These are phyloP conservation scores for Mesorhabditis spiculigera DNA, from an alignment of 2,888 invertebrate genomes.

Conservation along the genomic window DNA sequence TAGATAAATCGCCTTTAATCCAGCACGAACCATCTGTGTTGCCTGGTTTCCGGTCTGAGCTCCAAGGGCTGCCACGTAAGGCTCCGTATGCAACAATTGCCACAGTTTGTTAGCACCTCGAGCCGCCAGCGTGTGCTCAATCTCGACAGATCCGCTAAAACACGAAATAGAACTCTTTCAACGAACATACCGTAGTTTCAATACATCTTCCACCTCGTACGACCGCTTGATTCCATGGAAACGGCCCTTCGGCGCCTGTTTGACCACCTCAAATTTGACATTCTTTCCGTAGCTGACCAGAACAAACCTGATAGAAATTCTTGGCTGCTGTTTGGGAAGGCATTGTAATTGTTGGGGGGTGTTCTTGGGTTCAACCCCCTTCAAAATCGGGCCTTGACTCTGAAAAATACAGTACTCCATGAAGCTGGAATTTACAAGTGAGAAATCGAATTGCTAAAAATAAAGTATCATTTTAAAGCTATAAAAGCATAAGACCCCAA, in stretches of 20 bases:
- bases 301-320: constrained; percentile 43
- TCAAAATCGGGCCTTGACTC: too few relatives aligned
- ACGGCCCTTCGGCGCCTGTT: constrained; percentile 57
- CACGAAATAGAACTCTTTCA: neutral
- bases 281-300: neutral
- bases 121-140: constrained; percentile 59
- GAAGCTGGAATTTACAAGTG: too few relatives aligned
- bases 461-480: too few relatives aligned
- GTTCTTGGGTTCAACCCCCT: too few relatives aligned
- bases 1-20: constrained; percentile 60
- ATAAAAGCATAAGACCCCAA: too few relatives aligned
- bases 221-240: constrained; percentile 57
- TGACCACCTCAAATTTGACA: constrained; percentile 44
- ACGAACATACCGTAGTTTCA: constrained; percentile 1
- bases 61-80: constrained; percentile 59
- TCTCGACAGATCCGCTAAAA: constrained; percentile 57
- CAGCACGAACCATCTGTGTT: constrained; percentile 60
- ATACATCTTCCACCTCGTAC: constrained; percentile 52
- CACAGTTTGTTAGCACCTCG: constrained; percentile 59
- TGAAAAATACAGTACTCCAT: too few relatives aligned
- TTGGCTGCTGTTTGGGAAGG: constrained; percentile 28
- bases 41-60: constrained; percentile 60
- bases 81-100: constrained; percentile 56
- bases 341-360: neutral
- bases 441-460: too few relatives aligned